Percentiles rank a stretch among this genome's conserved stretches.
Conservation (phyloP, 1,140 invertebrate genomes). For the Hyposmocoma kahamanoa region DNA sequence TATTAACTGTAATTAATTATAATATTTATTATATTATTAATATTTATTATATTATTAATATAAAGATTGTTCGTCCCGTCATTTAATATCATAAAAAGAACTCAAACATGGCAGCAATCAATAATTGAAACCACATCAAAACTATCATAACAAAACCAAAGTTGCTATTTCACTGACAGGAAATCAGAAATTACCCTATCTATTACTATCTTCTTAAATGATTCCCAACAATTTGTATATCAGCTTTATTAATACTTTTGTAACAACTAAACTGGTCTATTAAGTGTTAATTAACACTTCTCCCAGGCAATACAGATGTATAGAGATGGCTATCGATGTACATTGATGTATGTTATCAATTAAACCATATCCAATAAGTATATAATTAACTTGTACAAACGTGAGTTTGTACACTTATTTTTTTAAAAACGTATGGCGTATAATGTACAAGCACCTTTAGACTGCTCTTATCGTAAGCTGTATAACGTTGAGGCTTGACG, state of each 20-base stretch:
- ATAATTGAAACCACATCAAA: background rate
- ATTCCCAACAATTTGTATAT: background rate
- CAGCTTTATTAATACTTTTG: background rate
- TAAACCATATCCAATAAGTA: background rate
- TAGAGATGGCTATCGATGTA: background rate
- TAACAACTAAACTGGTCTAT: constrained; percentile 19
- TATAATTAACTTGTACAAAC: background rate
- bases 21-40: no score
- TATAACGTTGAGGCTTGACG: background rate
- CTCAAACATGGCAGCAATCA: background rate
- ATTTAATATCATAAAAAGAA: background rate
- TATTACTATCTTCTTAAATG: background rate
- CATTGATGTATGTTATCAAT: background rate
- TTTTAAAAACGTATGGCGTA: background rate
- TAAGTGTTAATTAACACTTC: constrained; percentile 38
- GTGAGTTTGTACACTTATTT: background rate
- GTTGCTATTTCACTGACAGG: background rate
- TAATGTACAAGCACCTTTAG: background rate
- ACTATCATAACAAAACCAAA: background rate
- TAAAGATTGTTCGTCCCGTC: background rate
- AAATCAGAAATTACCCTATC: background rate
- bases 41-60: no score
- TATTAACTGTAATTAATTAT: no score
- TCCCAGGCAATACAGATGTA: constrained; percentile 28
- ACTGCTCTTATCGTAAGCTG: background rate